Percentiles rank a stretch among this genome's conserved stretches.
These are phyloP conservation scores for Temnothorax longispinosus DNA, from an alignment of 1,140 invertebrate species.

Conservation along the genomic window DNA sequence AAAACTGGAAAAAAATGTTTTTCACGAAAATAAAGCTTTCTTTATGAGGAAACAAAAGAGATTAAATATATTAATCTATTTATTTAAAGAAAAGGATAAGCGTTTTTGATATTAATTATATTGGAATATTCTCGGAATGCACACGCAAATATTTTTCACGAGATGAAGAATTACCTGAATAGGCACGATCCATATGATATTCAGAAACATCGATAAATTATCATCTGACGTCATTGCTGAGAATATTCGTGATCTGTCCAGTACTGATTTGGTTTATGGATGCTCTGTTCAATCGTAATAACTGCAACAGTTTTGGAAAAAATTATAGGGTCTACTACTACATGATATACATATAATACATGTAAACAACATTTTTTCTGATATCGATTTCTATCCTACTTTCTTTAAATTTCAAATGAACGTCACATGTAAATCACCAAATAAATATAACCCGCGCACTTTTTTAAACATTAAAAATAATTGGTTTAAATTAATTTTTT, in stretches of 20 bases:
- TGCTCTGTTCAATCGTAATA: conserved; percentile 87
- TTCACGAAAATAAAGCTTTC: too few species aligned
- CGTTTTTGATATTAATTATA: neutral
- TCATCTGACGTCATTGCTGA: conserved; percentile 90
- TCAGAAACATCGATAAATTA: conserved; percentile 86
- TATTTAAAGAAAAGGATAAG: neutral
- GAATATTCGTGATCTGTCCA: conserved; percentile 93
- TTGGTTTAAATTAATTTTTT: neutral
- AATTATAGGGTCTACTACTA: neutral
- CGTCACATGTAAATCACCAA: neutral
- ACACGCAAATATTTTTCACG: neutral
- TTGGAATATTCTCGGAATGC: neutral
- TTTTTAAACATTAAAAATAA: neutral
- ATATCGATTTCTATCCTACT: neutral
- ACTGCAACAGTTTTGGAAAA: too few species aligned
- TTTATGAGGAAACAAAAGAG: neutral
- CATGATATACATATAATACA: neutral
- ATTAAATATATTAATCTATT: neutral
- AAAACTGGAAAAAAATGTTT: too few species aligned
- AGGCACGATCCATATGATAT: conserved; percentile 85
- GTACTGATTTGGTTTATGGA: conserved; percentile 89
- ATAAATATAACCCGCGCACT: neutral
- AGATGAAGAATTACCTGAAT: conserved; percentile 72
- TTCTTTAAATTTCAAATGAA: too few species aligned
- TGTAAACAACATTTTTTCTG: neutral